These are phyloP conservation scores for Gymnocypris eckloni DNA, from an alignment of 2,797 vertebrate species.

Conservation along the genomic window DNA sequence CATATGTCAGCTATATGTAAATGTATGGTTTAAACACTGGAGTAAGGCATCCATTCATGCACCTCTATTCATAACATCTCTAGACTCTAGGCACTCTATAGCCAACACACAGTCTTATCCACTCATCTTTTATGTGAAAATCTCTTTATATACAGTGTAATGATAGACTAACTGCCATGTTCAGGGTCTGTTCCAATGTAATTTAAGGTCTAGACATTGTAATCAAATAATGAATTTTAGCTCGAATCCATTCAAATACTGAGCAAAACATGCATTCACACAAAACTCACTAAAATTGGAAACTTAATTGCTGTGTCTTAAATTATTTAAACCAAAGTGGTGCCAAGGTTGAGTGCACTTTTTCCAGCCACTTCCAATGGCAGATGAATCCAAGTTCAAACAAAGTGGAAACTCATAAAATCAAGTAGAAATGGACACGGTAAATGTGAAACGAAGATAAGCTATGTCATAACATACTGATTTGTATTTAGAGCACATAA, in stretches of 20 bases:
- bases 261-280: not conserved
- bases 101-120: not conserved
- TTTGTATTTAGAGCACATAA: not conserved
- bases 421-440: not conserved
- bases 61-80: not conserved
- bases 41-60: not conserved
- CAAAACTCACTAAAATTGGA: not conserved
- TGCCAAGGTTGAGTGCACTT: not conserved
- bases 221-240: not conserved
- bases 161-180: constrained; percentile 13
- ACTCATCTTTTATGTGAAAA: constrained; percentile 13
- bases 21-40: not conserved
- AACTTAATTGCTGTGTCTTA: not conserved
- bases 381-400: not conserved
- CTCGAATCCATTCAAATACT: not conserved
- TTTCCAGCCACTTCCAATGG: not conserved
- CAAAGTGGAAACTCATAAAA: not conserved
- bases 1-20: not conserved
- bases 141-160: constrained; percentile 27
- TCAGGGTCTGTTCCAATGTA: not conserved
- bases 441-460: not conserved
- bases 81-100: not conserved
- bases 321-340: constrained; percentile 13
- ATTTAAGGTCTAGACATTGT: not conserved
- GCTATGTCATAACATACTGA: not conserved